Evolutionary conservation across 1,140 invertebrate genomes (phyloP), one percentile per base, ranked within the genome.

Genomic region (Drosophila sturtevanti): DNA sequence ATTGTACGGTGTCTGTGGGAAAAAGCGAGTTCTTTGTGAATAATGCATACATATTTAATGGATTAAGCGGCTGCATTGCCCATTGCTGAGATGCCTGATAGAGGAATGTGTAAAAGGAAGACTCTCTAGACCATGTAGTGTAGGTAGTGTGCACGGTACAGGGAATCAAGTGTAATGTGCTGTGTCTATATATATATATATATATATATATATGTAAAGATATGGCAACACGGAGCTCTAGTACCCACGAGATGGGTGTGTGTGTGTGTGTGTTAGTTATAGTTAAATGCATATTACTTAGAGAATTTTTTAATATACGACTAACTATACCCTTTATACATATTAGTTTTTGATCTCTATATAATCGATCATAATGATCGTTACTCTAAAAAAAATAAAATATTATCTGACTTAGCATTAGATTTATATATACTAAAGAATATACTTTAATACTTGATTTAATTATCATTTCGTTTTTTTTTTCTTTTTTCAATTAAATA

Each of bases 21-120:
- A 27, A 12, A 12, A 54, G 51, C 27, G 31, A 56, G 54, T 56
- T 56, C 54, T 56, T 56, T 56, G 54, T 56, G 54, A 56, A 56
- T 56, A 56, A 34, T 56, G 54, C 54, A 56, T 56, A 56, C 54
- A 56, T 56, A 56, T 56, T 56, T 56, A 56, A 56, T 56, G 54
- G 54, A 56, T 56, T 56, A 56, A 56, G 54, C 54, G 54, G 54
- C 54, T 56, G 27, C 54, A 56, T 34, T 56, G 27, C 27, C 52
- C 52, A 14, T 16, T 16, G 22, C 54, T 5, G 54, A 31, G 22
- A 11, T 59, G 56, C 58, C 54, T 61, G 63, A 72, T 55, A 56
- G 31, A 56, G 27, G 27, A 56, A 48, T 48, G 41, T 48, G 41
- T 18, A 21, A 48, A 21, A 48, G 16, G 9, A 48, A 21, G 16